These are phyloP conservation scores for Drosophila pseudoananassae DNA, from an alignment of 1,140 invertebrate genomes.

Conservation along the genomic window DNA sequence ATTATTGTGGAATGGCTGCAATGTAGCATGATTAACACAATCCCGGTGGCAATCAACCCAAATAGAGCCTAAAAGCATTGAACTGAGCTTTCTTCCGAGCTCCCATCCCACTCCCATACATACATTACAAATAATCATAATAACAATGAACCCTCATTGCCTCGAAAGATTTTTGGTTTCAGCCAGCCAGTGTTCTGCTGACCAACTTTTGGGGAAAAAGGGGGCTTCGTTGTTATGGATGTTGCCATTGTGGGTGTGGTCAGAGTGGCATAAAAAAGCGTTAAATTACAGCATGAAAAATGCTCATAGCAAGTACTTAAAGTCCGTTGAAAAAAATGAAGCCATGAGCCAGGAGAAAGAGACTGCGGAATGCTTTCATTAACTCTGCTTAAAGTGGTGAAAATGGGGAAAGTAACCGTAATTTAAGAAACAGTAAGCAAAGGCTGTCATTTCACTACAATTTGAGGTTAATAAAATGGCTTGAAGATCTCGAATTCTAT, in stretches of 20 bases:
- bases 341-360: constrained; percentile 3
- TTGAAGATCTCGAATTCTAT: background rate
- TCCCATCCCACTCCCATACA: constrained; percentile 15
- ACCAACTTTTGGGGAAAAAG: constrained; percentile 14
- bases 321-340: constrained; percentile 12
- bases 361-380: constrained; percentile 20
- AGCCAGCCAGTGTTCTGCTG: constrained; percentile 24
- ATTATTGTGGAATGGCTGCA: constrained; percentile 74
- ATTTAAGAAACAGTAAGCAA: background rate
- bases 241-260: constrained; percentile 48
- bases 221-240: constrained; percentile 42
- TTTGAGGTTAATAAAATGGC: background rate
- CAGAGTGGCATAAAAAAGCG: constrained; percentile 57
- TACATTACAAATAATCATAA: constrained; percentile 79
- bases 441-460: background rate
- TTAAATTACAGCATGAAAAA: constrained; percentile 62
- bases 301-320: constrained; percentile 42
- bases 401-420: background rate
- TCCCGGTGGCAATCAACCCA: constrained; percentile 36
- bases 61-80: constrained; percentile 67
- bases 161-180: constrained; percentile 31
- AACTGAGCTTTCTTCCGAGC: constrained; percentile 45
- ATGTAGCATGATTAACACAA: constrained; percentile 79
- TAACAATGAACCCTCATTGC: constrained; percentile 67
- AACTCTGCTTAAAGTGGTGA: background rate